Conservation (phyloP, 2,113 vertebrate species). For the Pterophyllum scalare region DNA sequence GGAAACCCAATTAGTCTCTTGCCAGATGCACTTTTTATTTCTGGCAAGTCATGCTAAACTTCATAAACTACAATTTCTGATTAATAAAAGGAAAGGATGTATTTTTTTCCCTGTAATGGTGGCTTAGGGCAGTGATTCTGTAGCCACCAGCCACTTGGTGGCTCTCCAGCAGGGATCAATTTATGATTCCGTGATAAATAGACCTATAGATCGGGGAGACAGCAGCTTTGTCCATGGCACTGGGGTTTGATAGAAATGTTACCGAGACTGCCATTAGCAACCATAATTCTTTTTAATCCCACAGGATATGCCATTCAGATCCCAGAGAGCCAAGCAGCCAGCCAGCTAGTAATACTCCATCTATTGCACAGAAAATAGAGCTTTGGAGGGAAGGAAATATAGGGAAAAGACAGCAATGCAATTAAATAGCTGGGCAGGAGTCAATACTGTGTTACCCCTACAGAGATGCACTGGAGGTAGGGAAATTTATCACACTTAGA, state of each 20-base stretch:
- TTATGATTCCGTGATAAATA: conserved; percentile 56
- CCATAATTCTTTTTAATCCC: conserved; percentile 55
- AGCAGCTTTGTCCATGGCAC: conserved; percentile 44
- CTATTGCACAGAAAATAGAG: conserved; percentile 8
- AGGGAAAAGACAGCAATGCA: conserved; percentile 26
- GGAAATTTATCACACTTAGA: conserved; percentile 47
- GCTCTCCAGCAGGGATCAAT: conserved; percentile 45
- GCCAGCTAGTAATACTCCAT: conserved; percentile 17
- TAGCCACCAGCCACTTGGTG: conserved; percentile 3
- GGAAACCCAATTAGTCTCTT: conserved; percentile 2
- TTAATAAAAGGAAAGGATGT: neutral
- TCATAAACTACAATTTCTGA: neutral
- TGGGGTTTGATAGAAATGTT: conserved; percentile 58
- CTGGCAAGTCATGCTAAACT: conserved; percentile 1
- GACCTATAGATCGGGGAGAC: conserved; percentile 55
- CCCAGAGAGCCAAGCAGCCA: conserved; percentile 13
- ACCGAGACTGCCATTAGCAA: conserved; percentile 41
- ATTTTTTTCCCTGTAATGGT: neutral
- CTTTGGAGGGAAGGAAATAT: conserved; percentile 16
- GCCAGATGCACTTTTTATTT: neutral
- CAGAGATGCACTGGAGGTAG: neutral
- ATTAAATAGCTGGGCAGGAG: conserved; percentile 38
- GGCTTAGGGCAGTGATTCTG: neutral
- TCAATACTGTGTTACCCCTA: conserved; percentile 20
- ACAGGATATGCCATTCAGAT: conserved; percentile 10